A percentile compares a stretch with the other conserved stretches of the same genome.
These are phyloP conservation scores for Ispidina picta DNA, from an alignment of 2,797 vertebrate species.

Conservation along the genomic window DNA sequence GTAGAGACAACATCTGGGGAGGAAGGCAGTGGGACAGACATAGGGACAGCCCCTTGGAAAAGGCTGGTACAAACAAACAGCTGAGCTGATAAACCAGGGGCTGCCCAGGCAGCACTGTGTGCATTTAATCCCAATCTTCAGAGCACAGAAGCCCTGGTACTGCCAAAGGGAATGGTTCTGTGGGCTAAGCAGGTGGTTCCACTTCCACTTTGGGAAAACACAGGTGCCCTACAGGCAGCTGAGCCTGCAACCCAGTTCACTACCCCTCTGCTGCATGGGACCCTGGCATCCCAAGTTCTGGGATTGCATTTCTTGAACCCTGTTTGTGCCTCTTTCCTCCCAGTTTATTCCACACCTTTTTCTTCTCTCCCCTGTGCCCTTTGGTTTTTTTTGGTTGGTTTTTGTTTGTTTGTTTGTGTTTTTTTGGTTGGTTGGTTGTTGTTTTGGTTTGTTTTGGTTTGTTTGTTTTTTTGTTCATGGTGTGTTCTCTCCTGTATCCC, in stretches of 20 bases:
- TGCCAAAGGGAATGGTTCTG: neutral
- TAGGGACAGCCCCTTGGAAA: neutral
- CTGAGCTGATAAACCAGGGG: neutral
- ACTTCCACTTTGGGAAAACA: neutral
- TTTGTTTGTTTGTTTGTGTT: too few relatives aligned
- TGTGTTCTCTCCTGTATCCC: neutral
- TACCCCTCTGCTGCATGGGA: rapidly evolving
- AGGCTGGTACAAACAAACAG: neutral
- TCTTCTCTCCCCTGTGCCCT: neutral
- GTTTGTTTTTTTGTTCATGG: neutral
- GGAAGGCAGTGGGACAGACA: neutral
- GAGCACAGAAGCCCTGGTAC: neutral
- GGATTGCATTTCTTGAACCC: neutral
- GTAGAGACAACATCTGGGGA: neutral
- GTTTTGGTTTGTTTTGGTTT: too few relatives aligned
- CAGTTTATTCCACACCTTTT: neutral
- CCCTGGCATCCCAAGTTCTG: neutral
- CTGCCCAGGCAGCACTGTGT: rapidly evolving
- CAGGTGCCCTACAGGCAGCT: neutral
- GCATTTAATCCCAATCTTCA: neutral
- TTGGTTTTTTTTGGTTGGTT: too few relatives aligned
- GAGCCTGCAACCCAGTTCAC: neutral
- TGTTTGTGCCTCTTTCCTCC: neutral
- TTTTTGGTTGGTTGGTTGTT: too few relatives aligned
- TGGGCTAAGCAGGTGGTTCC: neutral